Percentiles rank a stretch among this genome's conserved stretches.
Conservation (phyloP, 2,113 vertebrate species). For the Piaya cayana region DNA sequence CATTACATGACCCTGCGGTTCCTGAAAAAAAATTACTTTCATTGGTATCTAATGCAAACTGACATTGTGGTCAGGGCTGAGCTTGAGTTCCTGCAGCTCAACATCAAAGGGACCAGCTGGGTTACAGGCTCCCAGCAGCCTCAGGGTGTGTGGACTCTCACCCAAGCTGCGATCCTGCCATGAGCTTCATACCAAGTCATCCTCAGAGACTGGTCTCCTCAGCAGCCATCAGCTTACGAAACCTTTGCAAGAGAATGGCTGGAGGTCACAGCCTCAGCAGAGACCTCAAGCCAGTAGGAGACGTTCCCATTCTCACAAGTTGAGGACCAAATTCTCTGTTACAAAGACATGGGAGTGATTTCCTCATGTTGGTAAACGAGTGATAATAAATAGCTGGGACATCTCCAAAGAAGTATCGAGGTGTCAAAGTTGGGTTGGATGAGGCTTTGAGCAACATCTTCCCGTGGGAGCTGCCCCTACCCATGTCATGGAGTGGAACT, state of each 20-base stretch:
- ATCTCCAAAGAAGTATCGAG: neutral
- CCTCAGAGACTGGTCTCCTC: neutral
- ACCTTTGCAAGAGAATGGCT: rapidly evolving
- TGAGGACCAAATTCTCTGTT: neutral
- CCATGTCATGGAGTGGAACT: too few species aligned
- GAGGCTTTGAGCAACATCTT: too few species aligned
- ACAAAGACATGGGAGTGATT: neutral
- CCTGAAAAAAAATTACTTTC: rapidly evolving
- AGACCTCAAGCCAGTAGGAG: neutral
- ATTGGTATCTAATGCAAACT: neutral
- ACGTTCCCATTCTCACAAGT: neutral
- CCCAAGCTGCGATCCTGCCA: neutral
- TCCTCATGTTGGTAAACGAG: neutral
- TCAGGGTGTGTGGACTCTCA: too few species aligned
- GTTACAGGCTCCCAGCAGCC: neutral
- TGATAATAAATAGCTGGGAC: neutral
- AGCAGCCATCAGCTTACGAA: neutral
- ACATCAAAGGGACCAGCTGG: neutral
- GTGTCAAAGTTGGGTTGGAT: too few species aligned
- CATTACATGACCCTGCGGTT: neutral
- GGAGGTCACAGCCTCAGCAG: neutral
- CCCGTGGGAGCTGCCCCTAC: too few species aligned
- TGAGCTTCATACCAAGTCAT: rapidly evolving
- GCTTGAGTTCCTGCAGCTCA: neutral
- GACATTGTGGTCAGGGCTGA: neutral